phyloP scores from a whole-genome alignment of 2,113 vertebrate genomes.

The Capreolus pygargus region DNA sequence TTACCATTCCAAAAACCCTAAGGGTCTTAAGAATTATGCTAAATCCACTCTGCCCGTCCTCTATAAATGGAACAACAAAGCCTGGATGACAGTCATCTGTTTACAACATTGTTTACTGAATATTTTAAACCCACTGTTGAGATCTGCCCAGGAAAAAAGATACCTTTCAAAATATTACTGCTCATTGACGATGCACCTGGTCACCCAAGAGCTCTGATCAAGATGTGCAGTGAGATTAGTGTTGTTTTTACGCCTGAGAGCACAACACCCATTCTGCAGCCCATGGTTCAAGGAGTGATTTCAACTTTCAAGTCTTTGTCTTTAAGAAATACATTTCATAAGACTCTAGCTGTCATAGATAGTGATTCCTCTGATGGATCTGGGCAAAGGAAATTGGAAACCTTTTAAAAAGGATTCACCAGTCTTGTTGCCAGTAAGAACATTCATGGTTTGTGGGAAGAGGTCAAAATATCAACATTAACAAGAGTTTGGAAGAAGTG shows the following conservation, averaged over 20 bases:
- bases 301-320: neutral
- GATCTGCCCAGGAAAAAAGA: neutral
- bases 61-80: neutral
- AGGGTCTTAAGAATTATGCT: neutral
- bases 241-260: neutral
- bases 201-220: neutral
- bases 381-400: neutral
- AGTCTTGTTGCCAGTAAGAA: neutral
- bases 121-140: neutral
- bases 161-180: neutral
- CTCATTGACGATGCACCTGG: neutral
- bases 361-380: neutral
- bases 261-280: neutral
- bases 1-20: neutral
- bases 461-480: neutral
- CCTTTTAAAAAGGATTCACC: neutral
- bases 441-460: neutral
- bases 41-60: neutral
- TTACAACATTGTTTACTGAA: neutral
- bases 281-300: neutral
- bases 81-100: neutral
- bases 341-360: neutral
- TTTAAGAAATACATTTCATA: neutral
- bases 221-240: neutral
- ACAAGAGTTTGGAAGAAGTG: neutral